Base-by-base conservation (phyloP, 2,797 vertebrate genomes). In the Limosa lapponica region DNA sequence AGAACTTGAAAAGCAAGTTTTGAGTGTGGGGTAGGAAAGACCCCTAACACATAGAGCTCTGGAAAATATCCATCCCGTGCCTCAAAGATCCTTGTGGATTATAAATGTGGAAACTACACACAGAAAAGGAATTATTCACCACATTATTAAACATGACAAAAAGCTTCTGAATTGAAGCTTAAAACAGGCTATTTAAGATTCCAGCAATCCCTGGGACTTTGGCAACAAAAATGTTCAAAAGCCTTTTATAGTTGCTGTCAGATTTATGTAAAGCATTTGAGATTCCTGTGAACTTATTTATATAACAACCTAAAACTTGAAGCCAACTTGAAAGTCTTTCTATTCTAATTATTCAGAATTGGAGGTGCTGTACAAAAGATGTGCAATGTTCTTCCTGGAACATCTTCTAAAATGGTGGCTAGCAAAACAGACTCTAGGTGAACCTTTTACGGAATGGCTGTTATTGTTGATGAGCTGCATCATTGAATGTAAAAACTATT, bases 91-190 rank as follows among this genome's bases (percentile, higher is more conserved):
- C 96, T 96, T 62, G 80, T 95, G 94, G 98, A 98, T 98, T 98
- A 97, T 96, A 96, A 97, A 97, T 89, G 75, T 90, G 94, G 72
- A 97, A 97, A 95, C 52, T 74, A 95, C 15, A 92, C 97, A 96
- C 86, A 97, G 97, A 97, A 98, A 97, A 97, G 89, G 93, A 98
- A 98, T 98, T 97, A 98, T 98, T 98, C 98, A 98, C 97, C 97
- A 98, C 97, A 98, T 98, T 98, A 98, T 98, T 98, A 98, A 98
- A 98, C 97, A 98, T 97, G 98, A 98, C 98, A 98, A 98, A 98
- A 98, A 98, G 95, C 97, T 97, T 95, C 97, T 97, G 97, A 97
- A 98, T 95, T 97, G 97, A 97, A 97, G 97, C 98, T 98, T 97
- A 97, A 97, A 98, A 93, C 62, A 82, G 97, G 95, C 96, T 98